Base-by-base conservation (phyloP, 2,888 invertebrate genomes). In the Lottia scabra region DNA sequence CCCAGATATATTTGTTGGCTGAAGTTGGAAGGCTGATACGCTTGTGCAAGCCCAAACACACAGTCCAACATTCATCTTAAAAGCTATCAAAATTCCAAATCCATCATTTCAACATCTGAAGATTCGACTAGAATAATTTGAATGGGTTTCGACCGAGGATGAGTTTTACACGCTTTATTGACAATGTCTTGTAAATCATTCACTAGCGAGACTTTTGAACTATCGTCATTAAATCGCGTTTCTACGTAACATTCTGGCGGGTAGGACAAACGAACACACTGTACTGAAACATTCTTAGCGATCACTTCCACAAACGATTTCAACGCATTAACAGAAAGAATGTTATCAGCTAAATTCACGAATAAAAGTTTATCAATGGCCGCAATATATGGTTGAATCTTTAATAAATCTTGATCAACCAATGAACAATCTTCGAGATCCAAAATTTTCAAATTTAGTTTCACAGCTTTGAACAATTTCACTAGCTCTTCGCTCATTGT, bases 381-480 rank as follows among this genome's bases (percentile, higher is more conserved):
- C 12, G 78, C 71, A n/a, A 84, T 69, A 38, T 74, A 67, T 8
- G 74, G 38, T 46, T 78, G 66, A 8, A 85, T 46, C 1, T 63
- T 62, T 19, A 74, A 67, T 27, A 84, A 68, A 45, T 80, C 70
- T 63, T 72, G 69, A 67, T 83, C 81, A 5, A 77, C 72, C 13
- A 87, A 65, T 16, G 70, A 68, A 68, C 83, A 81, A 27, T 85
- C 84, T 72, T 88, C 86, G 63, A 87, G 63, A 73, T 88, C 87
- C 23, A 88, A 73, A 3, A 85, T 77, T 38, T 72, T 69, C 13
- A 88, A 68, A 13, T 72, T 77, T 13, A 73, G 65, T 63, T 75
- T 65, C 4, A 80, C 63, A 8, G 75, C 70, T 8, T 43, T 68
- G 16, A 87, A 68, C 15, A 87, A 71, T 8, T 77, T 72, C 26